Evolutionary conservation across 2,113 vertebrate genomes (phyloP).

Genomic region (Rhea pennata): DNA sequence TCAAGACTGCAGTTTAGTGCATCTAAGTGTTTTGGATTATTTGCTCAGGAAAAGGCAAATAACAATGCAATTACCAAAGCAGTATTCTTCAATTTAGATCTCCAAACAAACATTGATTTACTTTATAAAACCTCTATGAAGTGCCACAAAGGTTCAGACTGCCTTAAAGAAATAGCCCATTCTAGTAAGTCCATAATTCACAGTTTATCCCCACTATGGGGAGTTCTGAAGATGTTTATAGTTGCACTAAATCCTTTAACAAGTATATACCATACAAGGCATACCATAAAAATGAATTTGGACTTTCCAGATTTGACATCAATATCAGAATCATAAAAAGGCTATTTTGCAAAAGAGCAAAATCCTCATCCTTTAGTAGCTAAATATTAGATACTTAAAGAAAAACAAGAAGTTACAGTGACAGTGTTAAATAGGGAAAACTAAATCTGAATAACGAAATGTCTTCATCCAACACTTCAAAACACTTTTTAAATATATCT

Average conservation of each 20-base stretch:
- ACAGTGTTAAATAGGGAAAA: background rate
- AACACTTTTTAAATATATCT: background rate
- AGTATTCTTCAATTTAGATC: slow-evolving; percentile 44
- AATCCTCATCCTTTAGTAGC: background rate
- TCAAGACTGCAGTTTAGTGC: background rate
- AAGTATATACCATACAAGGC: slow-evolving; percentile 5
- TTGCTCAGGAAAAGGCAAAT: slow-evolving; percentile 44
- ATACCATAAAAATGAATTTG: slow-evolving; percentile 26
- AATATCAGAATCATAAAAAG: slow-evolving; percentile 27
- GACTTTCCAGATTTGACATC: slow-evolving; percentile 26
- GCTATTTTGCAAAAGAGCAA: slow-evolving; percentile 19
- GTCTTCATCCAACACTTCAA: background rate
- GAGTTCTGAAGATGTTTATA: slow-evolving; percentile 51
- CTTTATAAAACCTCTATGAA: slow-evolving; percentile 32
- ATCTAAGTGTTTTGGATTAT: background rate
- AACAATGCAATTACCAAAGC: slow-evolving; percentile 45
- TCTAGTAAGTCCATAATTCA: slow-evolving; percentile 47
- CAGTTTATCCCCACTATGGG: slow-evolving; percentile 18
- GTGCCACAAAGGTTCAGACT: slow-evolving; percentile 20
- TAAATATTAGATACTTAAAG: background rate
- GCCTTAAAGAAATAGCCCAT: slow-evolving; percentile 44
- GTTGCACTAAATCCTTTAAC: slow-evolving; percentile 65
- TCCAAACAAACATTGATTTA: slow-evolving; percentile 33
- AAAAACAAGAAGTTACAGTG: background rate
- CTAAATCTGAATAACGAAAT: background rate